A percentile compares a stretch with the other conserved stretches of the same genome.
These are phyloP conservation scores for Globia sparganii DNA, from an alignment of 2,888 invertebrate species.

Conservation along the genomic window DNA sequence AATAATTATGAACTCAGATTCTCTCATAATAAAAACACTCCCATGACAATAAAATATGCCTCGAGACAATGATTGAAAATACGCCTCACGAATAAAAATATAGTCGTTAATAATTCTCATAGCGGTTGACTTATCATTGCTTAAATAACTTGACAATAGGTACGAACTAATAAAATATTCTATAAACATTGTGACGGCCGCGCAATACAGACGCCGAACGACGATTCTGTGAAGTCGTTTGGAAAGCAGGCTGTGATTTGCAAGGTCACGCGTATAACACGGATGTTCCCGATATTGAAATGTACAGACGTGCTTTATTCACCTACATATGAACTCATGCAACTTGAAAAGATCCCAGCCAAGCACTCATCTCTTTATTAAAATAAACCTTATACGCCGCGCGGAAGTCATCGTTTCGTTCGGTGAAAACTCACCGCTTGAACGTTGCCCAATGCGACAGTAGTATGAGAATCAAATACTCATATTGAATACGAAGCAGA, in stretches of 20 bases:
- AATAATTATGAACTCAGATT: slow-evolving; percentile 51
- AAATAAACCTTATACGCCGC: slow-evolving; percentile 79
- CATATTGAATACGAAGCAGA: slow-evolving; percentile 90
- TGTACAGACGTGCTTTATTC: slow-evolving; percentile 90
- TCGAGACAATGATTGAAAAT: slow-evolving; percentile 66
- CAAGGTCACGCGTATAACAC: slow-evolving; percentile 91
- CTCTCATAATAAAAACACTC: slow-evolving; percentile 62
- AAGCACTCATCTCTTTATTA: slow-evolving; percentile 68
- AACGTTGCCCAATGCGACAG: slow-evolving; percentile 88
- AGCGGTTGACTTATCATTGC: slow-evolving; percentile 79
- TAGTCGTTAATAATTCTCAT: slow-evolving; percentile 74
- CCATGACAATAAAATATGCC: slow-evolving; percentile 68
- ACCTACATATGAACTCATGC: slow-evolving; percentile 89
- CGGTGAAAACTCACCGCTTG: slow-evolving; percentile 77
- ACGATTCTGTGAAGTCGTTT: slow-evolving; percentile 89
- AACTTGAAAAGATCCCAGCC: slow-evolving; percentile 87
- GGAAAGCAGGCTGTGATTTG: slow-evolving; percentile 91
- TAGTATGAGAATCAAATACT: slow-evolving; percentile 90
- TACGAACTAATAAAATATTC: slow-evolving; percentile 85
- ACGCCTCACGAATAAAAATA: slow-evolving; percentile 76
- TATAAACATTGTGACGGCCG: slow-evolving; percentile 83
- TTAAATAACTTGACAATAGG: slow-evolving; percentile 81
- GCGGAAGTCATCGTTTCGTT: slow-evolving; percentile 80
- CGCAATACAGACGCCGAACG: slow-evolving; percentile 86
- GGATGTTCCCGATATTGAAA: slow-evolving; percentile 91